Base-by-base conservation (phyloP, 2,113 vertebrate species). In the Cygnus atratus region DNA sequence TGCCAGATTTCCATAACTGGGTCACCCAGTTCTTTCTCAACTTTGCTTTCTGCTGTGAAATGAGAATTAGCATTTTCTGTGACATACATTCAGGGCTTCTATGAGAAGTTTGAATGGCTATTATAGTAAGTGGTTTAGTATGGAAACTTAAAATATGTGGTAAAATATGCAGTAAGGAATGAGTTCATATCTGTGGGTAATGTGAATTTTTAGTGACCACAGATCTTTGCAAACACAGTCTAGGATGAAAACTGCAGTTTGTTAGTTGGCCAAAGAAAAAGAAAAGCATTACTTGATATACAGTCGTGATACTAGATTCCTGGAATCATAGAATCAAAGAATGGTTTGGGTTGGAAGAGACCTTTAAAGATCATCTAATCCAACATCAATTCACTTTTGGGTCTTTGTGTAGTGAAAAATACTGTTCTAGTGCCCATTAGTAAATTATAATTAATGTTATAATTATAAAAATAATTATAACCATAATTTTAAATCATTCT, bases 1-100 rank as follows among this genome's bases (percentile, higher is more conserved):
- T 89, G 90, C 89, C 87, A 82, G 70, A 92, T 92, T 97, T 93
- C 88, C 92, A 95, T 95, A 95, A 94, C 90, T 94, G 73, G 87
- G 83, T 95, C 87, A 95, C 95, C 92, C 46, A 77, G 46, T 90
- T 93, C 62, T 95, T 78, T 79, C 75, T 55, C 73, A 90, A 71
- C 90, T 94, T 73, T 80, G 59, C 76, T 95, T 95, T 85, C 92
- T 96, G 75, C 61, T 87, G 85, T 55, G 78, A 37, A 68, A 57
- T 86, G 76, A 83, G 95, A 96, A 86, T 82, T 33, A 92, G 55
- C 61, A 54, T 89, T 94, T 94, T 92, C 63, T 93, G 63, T 90
- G 88, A 75, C 63, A 29, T 52, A 41, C 21, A 52, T 85, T 59
- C 22, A 20, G 39, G 20, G 65, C 37, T 70, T 85, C 87, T 76